Percentiles rank a stretch among this genome's conserved stretches.
phyloP scores from a whole-genome alignment of 1,140 invertebrate genomes.

The Apolygus lucorum region DNA sequence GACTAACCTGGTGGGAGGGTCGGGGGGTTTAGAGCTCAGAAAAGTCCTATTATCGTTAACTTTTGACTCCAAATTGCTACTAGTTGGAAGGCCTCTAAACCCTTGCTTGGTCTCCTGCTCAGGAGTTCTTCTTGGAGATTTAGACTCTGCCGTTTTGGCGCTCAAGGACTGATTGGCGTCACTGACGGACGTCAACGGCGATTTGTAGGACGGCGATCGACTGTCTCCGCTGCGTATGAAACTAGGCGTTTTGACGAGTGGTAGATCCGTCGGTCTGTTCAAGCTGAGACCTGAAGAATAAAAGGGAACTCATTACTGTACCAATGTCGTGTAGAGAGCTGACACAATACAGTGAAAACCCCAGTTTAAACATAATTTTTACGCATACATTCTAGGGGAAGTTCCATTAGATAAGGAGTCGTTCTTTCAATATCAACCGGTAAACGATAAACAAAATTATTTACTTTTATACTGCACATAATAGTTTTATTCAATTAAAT shows the following conservation, averaged over 20 bases:
- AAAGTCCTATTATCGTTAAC: background rate
- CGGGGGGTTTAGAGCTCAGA: background rate
- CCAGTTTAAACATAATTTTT: no score
- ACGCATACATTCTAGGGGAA: no score
- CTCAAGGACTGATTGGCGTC: background rate
- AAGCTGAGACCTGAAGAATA: slow-evolving; percentile 30
- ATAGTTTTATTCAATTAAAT: no score
- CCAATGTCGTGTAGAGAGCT: no score
- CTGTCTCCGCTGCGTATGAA: background rate
- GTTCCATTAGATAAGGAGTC: no score
- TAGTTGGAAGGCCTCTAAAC: background rate
- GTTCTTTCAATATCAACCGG: no score
- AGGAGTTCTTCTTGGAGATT: slow-evolving; percentile 10
- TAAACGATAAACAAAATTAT: no score
- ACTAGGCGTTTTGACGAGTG: background rate
- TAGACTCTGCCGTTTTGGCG: no score
- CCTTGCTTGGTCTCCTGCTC: background rate
- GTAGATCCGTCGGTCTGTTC: slow-evolving; percentile 28
- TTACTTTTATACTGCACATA: no score
- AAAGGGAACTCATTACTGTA: no score
- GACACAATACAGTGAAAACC: no score
- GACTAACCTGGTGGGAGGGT: slow-evolving; percentile 1
- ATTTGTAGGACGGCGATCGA: slow-evolving; percentile 11
- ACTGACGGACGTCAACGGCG: background rate
- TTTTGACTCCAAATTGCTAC: background rate